Conservation (phyloP, 2,888 invertebrate genomes). For the Masnerella sp. region DNA sequence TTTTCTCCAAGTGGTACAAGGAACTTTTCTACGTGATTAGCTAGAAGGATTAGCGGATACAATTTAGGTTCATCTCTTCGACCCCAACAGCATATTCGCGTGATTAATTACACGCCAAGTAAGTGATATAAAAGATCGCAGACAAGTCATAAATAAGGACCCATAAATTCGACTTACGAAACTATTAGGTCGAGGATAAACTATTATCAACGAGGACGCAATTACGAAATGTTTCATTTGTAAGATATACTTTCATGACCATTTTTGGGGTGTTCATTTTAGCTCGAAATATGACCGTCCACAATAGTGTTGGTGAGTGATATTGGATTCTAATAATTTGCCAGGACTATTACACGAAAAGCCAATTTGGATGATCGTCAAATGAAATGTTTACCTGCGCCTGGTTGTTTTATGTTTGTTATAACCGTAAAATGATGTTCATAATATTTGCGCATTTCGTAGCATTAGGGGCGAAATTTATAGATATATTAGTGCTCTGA, state of each 20-base stretch:
- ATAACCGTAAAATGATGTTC: slow-evolving; percentile 38
- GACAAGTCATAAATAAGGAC: slow-evolving; percentile 45
- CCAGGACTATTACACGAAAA: slow-evolving; percentile 44
- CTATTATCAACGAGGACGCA: slow-evolving; percentile 47
- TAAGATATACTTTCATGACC: slow-evolving; percentile 44
- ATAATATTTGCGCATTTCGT: slow-evolving; percentile 8
- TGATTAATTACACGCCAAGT: slow-evolving; percentile 55
- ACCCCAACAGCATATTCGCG: slow-evolving; percentile 40
- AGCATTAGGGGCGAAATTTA: slow-evolving; percentile 12
- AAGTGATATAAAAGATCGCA: slow-evolving; percentile 57
- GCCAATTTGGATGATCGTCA: slow-evolving; percentile 42
- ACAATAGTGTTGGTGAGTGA: slow-evolving; percentile 15
- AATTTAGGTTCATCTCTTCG: slow-evolving; percentile 49
- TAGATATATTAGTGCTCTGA: slow-evolving; percentile 24
- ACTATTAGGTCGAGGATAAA: slow-evolving; percentile 48
- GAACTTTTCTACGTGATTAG: slow-evolving; percentile 44
- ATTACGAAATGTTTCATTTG: slow-evolving; percentile 56
- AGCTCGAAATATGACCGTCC: slow-evolving; percentile 15
- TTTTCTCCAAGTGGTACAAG: slow-evolving; percentile 43
- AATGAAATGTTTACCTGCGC: slow-evolving; percentile 42
- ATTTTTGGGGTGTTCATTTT: slow-evolving; percentile 32
- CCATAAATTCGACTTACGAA: slow-evolving; percentile 48
- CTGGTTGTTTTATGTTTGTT: slow-evolving; percentile 43
- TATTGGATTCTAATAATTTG: slow-evolving; percentile 45
- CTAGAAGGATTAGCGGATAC: slow-evolving; percentile 38